These are phyloP conservation scores for Ploceus nigricollis DNA, from an alignment of 2,113 vertebrate species.

Conservation along the genomic window DNA sequence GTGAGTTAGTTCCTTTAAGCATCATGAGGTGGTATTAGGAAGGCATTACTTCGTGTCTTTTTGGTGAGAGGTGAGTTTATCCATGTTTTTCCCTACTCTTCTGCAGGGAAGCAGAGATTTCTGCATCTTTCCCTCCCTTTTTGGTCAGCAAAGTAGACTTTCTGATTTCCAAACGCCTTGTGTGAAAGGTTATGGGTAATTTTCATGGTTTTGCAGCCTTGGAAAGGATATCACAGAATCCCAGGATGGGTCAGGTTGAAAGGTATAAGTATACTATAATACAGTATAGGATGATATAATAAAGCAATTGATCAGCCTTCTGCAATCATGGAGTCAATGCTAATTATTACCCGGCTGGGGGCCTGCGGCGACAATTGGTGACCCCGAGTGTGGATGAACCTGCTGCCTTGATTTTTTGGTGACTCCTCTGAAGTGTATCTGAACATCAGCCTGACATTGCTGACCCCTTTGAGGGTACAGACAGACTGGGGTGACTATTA, in stretches of 20 bases:
- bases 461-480: too few relatives aligned
- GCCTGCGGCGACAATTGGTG: too few relatives aligned
- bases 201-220: not conserved
- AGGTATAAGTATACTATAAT: too few relatives aligned
- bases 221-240: not conserved
- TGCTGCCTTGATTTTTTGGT: too few relatives aligned
- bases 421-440: too few relatives aligned
- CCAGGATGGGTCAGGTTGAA: fast-evolving
- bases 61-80: not conserved
- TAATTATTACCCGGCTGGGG: too few relatives aligned
- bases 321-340: too few relatives aligned
- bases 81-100: not conserved
- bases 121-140: not conserved
- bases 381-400: too few relatives aligned
- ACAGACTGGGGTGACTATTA: too few relatives aligned
- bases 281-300: too few relatives aligned
- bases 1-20: not conserved
- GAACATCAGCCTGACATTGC: too few relatives aligned
- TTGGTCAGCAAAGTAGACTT: not conserved
- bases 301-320: too few relatives aligned
- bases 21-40: not conserved
- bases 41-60: not conserved
- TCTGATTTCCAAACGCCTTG: not conserved
- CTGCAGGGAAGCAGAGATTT: not conserved
- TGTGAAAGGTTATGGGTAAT: not conserved